Evolutionary conservation across 2,113 vertebrate genomes (phyloP).

Genomic region (Microtus pennsylvanicus): DNA sequence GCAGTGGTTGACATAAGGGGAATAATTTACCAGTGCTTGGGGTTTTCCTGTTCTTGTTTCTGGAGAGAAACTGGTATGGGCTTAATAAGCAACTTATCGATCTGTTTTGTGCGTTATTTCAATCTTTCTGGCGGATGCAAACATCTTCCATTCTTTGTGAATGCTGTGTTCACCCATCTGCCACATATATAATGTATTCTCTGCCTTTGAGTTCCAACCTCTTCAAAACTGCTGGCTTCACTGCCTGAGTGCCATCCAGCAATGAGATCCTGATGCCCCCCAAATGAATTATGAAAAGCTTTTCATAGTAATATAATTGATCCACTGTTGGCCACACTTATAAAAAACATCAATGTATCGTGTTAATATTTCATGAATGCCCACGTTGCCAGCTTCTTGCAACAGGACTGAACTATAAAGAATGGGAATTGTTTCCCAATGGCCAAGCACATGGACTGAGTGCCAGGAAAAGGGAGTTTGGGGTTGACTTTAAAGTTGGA

Average conservation of each 20-base stretch:
- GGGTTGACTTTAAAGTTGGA: conserved; percentile 82
- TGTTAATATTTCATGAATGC: conserved; percentile 83
- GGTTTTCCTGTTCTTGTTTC: conserved; percentile 16
- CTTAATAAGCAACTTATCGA: neutral
- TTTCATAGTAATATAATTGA: conserved; percentile 83
- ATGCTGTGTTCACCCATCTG: neutral
- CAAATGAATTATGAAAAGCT: conserved; percentile 82
- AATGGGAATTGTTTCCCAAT: conserved; percentile 79
- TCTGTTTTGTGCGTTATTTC: neutral
- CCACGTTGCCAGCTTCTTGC: conserved; percentile 79
- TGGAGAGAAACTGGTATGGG: neutral
- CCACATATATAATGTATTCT: conserved; percentile 60
- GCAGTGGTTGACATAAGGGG: neutral
- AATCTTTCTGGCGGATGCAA: conserved; percentile 54
- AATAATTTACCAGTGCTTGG: neutral
- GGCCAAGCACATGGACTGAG: conserved; percentile 53
- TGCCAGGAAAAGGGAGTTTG: conserved; percentile 79
- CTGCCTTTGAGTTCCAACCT: conserved; percentile 26
- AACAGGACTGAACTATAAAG: conserved; percentile 71
- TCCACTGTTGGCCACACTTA: conserved; percentile 80
- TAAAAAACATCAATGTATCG: conserved; percentile 77
- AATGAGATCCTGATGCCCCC: conserved; percentile 70
- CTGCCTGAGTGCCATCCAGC: conserved; percentile 53
- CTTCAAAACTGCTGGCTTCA: conserved; percentile 74
- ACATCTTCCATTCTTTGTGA: conserved; percentile 40